These are phyloP conservation scores for Thripadectes ignobilis DNA, from an alignment of 2,797 vertebrate genomes.

Conservation along the genomic window DNA sequence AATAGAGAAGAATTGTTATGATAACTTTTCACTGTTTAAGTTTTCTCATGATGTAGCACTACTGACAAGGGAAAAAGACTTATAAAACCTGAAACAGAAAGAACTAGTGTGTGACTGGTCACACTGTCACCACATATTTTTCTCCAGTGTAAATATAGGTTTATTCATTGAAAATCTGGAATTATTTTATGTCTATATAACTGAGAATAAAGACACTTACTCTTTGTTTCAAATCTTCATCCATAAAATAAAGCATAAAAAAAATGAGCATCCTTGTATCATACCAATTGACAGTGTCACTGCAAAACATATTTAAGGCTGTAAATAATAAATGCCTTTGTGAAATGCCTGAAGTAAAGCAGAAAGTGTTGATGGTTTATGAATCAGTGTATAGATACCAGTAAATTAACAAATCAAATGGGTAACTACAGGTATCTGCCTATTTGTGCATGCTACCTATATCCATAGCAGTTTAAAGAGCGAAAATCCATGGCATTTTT, in stretches of 20 bases:
- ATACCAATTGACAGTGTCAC: not conserved
- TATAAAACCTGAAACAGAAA: not conserved
- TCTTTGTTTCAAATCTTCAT: not conserved
- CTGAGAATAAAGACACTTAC: not conserved
- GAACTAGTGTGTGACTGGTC: not conserved
- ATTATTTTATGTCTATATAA: not conserved
- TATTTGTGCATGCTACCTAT: not conserved
- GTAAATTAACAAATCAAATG: not conserved
- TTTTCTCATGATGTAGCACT: not conserved
- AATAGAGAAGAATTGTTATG: conserved; percentile 10
- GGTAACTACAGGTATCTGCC: not conserved
- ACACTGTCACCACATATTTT: not conserved
- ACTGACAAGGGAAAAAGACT: not conserved
- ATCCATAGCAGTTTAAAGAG: not conserved
- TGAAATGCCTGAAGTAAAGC: not conserved
- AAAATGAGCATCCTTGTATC: not conserved
- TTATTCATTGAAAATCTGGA: not conserved
- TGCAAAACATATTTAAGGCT: not conserved
- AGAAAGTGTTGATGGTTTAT: not conserved
- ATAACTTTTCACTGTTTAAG: not conserved
- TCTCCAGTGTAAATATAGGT: not conserved
- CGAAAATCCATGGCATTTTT: not conserved
- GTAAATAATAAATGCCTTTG: not conserved
- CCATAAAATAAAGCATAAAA: not conserved
- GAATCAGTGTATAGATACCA: not conserved